A percentile compares a stretch with the other conserved stretches of the same genome.
Conservation (phyloP, 2,888 invertebrate species). For the Orthonychiurus folsomi region DNA sequence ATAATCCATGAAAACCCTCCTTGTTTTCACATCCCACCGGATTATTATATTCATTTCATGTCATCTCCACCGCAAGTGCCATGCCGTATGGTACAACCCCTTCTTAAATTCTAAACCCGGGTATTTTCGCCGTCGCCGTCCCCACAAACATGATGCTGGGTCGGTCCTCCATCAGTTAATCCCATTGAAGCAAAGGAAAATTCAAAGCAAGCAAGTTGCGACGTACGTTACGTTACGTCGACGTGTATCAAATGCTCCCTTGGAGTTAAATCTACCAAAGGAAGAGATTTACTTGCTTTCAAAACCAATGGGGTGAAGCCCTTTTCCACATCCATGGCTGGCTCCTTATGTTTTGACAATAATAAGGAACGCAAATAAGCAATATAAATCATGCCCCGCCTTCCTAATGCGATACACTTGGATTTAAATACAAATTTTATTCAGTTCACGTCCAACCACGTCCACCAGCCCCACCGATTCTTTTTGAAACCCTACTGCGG, state of each 20-base stretch:
- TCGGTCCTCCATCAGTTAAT: neutral
- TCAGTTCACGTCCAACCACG: neutral
- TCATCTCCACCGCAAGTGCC: neutral
- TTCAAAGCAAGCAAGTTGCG: constrained; percentile 1
- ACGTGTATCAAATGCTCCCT: neutral
- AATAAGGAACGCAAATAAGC: too few species aligned
- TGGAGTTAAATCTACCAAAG: too few species aligned
- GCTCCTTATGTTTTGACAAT: neutral
- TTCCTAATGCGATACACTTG: too few species aligned
- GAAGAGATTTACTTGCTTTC: neutral
- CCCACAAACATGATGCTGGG: neutral
- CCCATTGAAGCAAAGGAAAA: neutral
- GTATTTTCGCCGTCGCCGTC: too few species aligned
- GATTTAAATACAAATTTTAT: too few species aligned
- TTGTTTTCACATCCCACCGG: constrained; percentile 37
- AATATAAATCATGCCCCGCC: too few species aligned
- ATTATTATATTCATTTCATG: constrained; percentile 27
- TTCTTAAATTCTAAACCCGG: neutral
- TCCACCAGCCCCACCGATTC: too few species aligned
- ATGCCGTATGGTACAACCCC: neutral
- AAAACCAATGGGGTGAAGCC: neutral
- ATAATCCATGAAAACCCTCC: constrained; percentile 36
- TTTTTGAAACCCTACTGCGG: too few species aligned
- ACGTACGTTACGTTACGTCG: neutral
- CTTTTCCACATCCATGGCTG: too few species aligned